Conservation (phyloP, 2,888 invertebrate species). For the Andrena marginata region DNA sequence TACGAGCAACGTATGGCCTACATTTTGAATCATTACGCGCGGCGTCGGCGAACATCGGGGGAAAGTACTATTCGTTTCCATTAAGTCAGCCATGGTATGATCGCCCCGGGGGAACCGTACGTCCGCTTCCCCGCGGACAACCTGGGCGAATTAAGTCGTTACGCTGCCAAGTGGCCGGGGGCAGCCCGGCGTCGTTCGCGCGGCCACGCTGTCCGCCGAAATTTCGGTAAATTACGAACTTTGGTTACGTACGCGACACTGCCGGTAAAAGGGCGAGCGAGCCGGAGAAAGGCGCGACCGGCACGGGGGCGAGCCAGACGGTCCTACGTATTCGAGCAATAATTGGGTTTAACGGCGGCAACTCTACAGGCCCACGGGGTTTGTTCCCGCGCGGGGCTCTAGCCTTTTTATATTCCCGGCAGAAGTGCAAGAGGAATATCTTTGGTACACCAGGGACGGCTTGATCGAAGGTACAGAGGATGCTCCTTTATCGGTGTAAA, state of each 20-base stretch:
- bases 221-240: slow-evolving; percentile 69
- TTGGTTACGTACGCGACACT: slow-evolving; percentile 48
- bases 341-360: slow-evolving; percentile 43
- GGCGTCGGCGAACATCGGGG: slow-evolving; percentile 11
- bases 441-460: no score
- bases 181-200: slow-evolving; percentile 33
- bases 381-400: background rate
- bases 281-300: background rate
- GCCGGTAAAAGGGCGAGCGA: background rate
- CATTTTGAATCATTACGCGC: slow-evolving; percentile 50
- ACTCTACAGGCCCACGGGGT: background rate
- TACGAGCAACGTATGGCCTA: slow-evolving; percentile 28
- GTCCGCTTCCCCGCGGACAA: slow-evolving; percentile 40
- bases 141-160: slow-evolving; percentile 67
- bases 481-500: background rate
- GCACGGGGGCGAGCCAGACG: background rate
- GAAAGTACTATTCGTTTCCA: slow-evolving; percentile 72
- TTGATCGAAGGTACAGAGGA: background rate
- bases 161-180: slow-evolving; percentile 52
- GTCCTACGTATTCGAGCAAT: slow-evolving; percentile 35
- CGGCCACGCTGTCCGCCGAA: slow-evolving; percentile 28
- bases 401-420: background rate
- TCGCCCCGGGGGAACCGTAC: slow-evolving; percentile 58
- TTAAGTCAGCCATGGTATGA: slow-evolving; percentile 62
- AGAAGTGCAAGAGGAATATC: no score